A percentile compares a stretch with the other conserved stretches of the same genome.
These are phyloP conservation scores for Drosophila parabipectinata DNA, from an alignment of 1,140 invertebrate species.

Conservation along the genomic window DNA sequence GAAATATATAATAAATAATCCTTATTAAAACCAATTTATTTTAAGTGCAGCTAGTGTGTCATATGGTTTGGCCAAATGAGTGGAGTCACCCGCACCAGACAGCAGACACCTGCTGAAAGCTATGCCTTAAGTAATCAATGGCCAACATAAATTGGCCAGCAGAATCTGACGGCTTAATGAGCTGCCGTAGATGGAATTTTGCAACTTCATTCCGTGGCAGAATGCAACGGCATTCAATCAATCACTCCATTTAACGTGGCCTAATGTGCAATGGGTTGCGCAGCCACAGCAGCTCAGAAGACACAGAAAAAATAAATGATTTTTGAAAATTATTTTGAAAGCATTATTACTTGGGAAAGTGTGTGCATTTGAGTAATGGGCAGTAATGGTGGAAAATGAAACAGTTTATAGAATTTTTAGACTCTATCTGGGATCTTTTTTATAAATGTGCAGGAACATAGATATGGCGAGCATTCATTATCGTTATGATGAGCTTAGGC, in stretches of 20 bases:
- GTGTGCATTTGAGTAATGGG: not conserved
- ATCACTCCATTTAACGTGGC: slow-evolving; percentile 21
- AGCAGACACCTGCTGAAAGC: slow-evolving; percentile 47
- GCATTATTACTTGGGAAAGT: not conserved
- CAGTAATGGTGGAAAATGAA: not conserved
- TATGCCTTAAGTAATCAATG: slow-evolving; percentile 73
- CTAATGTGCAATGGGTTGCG: not conserved
- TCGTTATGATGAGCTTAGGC: slow-evolving; percentile 33
- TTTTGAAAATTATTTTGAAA: not conserved
- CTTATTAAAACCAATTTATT: not conserved
- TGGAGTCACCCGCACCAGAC: slow-evolving; percentile 53
- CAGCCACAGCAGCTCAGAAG: not conserved
- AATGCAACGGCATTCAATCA: slow-evolving; percentile 38
- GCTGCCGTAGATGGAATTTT: slow-evolving; percentile 27
- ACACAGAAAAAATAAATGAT: not conserved
- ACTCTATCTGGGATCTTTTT: not conserved
- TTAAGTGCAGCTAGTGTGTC: slow-evolving; percentile 14
- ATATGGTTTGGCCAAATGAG: slow-evolving; percentile 58
- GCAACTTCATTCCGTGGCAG: slow-evolving; percentile 10
- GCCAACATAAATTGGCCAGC: slow-evolving; percentile 17
- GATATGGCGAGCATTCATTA: slow-evolving; percentile 37
- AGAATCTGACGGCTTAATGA: slow-evolving; percentile 39
- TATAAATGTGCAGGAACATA: not conserved
- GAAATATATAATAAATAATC: not conserved
- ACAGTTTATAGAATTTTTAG: not conserved